Percentiles rank a stretch among this genome's conserved stretches.
These are phyloP conservation scores for Anthoscopus minutus DNA, from an alignment of 2,113 vertebrate genomes.

Conservation along the genomic window DNA sequence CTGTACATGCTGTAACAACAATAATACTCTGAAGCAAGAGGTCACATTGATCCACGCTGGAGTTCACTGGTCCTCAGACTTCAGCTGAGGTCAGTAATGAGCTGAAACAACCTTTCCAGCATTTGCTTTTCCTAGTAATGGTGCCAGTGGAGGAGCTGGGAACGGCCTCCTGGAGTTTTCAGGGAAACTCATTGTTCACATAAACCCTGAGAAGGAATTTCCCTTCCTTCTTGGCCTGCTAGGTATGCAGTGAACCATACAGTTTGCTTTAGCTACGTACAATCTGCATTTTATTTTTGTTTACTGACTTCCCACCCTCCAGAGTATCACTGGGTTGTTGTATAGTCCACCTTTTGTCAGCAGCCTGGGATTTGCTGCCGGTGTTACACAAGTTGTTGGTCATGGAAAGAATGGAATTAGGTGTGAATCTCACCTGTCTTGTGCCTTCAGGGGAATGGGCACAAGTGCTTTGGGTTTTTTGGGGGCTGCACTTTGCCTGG, in stretches of 20 bases:
- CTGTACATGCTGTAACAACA: background rate
- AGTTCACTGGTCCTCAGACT: constrained; percentile 1
- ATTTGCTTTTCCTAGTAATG: background rate
- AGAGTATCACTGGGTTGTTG: accelerated
- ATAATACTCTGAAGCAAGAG: background rate
- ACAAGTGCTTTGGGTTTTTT: background rate
- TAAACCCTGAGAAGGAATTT: constrained; percentile 41
- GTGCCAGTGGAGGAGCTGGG: constrained; percentile 9
- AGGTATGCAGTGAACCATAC: constrained; percentile 36
- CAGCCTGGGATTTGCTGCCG: background rate
- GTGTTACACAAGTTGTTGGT: accelerated
- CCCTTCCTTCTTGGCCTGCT: constrained; percentile 31
- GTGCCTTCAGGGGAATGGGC: background rate
- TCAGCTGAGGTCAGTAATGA: constrained; percentile 27
- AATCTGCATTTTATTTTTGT: constrained; percentile 44
- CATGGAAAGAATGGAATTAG: background rate
- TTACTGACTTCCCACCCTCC: background rate
- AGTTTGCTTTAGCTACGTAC: constrained; percentile 52
- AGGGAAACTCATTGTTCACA: constrained; percentile 67
- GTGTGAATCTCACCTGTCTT: background rate
- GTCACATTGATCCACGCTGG: constrained; percentile 10
- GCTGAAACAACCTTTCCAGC: background rate
- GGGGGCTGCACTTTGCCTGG: background rate
- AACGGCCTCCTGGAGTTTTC: constrained; percentile 33
- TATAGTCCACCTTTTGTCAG: background rate